Percentiles rank a stretch among this genome's conserved stretches.
Evolutionary conservation across 1,140 invertebrate species (phyloP).

Genomic region (Leptinotarsa texana): DNA sequence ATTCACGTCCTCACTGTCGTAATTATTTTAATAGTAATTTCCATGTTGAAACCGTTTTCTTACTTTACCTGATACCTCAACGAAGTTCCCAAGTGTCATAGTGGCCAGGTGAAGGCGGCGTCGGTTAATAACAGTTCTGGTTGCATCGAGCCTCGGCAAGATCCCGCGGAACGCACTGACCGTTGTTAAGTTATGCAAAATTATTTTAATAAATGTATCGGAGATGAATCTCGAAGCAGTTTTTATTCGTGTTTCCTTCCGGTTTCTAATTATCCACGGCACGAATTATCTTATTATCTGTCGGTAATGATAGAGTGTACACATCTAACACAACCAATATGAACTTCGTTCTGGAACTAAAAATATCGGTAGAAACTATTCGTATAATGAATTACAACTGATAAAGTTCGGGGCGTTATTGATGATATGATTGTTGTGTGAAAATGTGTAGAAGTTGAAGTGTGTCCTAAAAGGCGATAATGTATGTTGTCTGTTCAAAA

Average conservation of each 20-base stretch:
- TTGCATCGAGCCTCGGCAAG: not conserved
- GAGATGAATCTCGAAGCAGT: slow-evolving; percentile 55
- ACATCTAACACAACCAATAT: slow-evolving; percentile 39
- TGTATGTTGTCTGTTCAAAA: no score
- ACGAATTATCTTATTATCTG: slow-evolving; percentile 56
- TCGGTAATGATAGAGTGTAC: slow-evolving; percentile 49
- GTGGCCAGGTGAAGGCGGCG: slow-evolving; percentile 1
- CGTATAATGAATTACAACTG: no score
- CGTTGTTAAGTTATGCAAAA: slow-evolving; percentile 53
- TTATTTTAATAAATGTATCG: slow-evolving; percentile 56
- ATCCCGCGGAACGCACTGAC: slow-evolving; percentile 29
- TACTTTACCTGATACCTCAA: not conserved
- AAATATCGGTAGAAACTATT: not conserved
- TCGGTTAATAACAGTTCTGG: slow-evolving; percentile 5
- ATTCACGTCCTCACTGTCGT: no score
- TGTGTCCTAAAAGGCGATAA: no score
- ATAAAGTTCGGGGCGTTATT: no score
- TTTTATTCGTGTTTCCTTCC: slow-evolving; percentile 56
- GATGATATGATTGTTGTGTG: no score
- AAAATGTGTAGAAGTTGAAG: no score
- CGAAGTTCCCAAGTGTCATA: not conserved
- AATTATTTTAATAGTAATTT: not conserved
- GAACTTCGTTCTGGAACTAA: not conserved
- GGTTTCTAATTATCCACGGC: slow-evolving; percentile 53
- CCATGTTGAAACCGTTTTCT: not conserved